phyloP scores from a whole-genome alignment of 2,888 invertebrate species.

The Nomada ferruginata region DNA sequence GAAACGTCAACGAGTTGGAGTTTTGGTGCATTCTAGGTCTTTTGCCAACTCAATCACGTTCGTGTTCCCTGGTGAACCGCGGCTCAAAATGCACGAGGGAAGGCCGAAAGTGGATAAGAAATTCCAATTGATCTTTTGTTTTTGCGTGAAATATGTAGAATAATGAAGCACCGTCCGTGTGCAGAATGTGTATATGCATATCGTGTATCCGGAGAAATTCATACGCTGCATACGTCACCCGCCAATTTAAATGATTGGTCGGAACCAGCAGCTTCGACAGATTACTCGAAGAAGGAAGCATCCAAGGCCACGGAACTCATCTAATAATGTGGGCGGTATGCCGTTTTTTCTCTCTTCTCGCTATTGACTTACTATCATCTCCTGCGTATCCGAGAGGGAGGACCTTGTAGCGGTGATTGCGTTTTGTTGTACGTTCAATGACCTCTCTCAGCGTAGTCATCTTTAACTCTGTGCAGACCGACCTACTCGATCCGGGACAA shows the following conservation, averaged over 20 bases:
- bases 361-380: not conserved
- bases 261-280: not conserved
- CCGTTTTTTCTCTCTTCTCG: not conserved
- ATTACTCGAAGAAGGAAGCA: slow-evolving; percentile 23
- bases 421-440: slow-evolving; percentile 38
- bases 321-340: slow-evolving; percentile 30
- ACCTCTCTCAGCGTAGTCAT: slow-evolving; percentile 24
- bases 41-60: no score
- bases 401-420: slow-evolving; percentile 31
- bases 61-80: no score
- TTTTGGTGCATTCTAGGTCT: no score
- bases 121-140: no score
- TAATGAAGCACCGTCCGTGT: not conserved
- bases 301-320: slow-evolving; percentile 24
- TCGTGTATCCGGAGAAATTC: not conserved
- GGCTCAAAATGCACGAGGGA: not conserved
- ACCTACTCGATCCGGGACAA: slow-evolving; percentile 10
- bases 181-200: not conserved
- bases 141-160: not conserved
- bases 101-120: no score
- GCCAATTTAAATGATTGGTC: slow-evolving; percentile 29
- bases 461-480: slow-evolving; percentile 1
- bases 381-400: not conserved
- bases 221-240: not conserved
- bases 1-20: no score